phyloP scores from a whole-genome alignment of 2,888 invertebrate genomes.

The Gerosis bhagava region DNA sequence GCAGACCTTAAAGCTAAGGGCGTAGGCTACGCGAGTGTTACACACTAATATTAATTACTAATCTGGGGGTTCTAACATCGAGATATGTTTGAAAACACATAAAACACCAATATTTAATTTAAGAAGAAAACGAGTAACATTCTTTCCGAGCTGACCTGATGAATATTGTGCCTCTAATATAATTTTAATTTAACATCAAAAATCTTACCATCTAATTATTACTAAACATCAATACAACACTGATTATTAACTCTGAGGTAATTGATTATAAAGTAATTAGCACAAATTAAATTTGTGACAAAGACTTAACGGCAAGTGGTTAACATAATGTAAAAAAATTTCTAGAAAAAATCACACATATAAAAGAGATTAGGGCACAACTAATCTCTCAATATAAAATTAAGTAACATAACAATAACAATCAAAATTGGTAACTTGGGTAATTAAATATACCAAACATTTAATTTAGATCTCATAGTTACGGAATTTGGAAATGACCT shows the following conservation, averaged over 20 bases:
- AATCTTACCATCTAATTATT: constrained; percentile 16
- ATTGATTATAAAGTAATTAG: not conserved
- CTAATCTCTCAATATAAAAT: constrained; percentile 47
- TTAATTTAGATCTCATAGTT: constrained; percentile 97
- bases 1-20: constrained; percentile 72
- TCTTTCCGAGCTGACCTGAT: constrained; percentile 80
- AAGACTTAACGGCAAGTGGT: constrained; percentile 20
- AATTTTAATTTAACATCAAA: constrained; percentile 28
- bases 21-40: constrained; percentile 53
- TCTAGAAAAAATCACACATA: constrained; percentile 27
- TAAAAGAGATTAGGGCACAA: constrained; percentile 58
- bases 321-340: constrained; percentile 23
- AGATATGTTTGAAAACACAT: constrained; percentile 54
- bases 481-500: constrained; percentile 93
- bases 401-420: constrained; percentile 25
- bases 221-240: constrained; percentile 14
- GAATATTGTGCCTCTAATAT: constrained; percentile 66
- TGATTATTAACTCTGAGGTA: constrained; percentile 13
- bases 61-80: constrained; percentile 53
- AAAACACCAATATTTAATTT: constrained; percentile 61
- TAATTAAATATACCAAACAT: too few species aligned
- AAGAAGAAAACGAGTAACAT: constrained; percentile 68
- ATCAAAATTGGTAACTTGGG: constrained; percentile 6
- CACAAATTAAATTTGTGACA: constrained; percentile 26
- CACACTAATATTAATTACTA: constrained; percentile 55